Base-by-base conservation (phyloP, 2,113 vertebrate species). In the Phyllostomus hastatus region DNA sequence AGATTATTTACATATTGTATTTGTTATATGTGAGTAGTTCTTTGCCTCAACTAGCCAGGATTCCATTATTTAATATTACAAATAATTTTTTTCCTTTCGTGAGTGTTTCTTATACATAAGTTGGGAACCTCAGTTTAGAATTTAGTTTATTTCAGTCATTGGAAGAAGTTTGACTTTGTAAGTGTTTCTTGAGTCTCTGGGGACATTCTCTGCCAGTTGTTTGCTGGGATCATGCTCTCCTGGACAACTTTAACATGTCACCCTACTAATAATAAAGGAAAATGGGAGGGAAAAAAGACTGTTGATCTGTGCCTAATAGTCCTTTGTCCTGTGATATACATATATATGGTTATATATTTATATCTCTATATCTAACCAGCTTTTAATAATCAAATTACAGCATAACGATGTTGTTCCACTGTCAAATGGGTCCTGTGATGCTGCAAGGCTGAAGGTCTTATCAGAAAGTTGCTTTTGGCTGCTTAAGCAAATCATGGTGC, bases 401-500 rank as follows among this genome's bases (percentile, higher is more conserved):
- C 28, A 38, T 88, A 72, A 50, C 86, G 67, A 93, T 83, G 26
- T 66, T 90, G 46, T 96, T 80, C 93, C 95, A 86, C 57, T 85
- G 70, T 96, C 43, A 87, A 1, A 50, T 89, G 52, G 9, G 33
- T 64, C 85, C 57, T 7, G 33, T 14, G 70, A 75, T 16, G 48
- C 73, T 57, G 85, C 52, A 82, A 95, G 94, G 28, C 20, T 57
- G 20, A 78, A 69, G 19, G 31, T 72, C 10, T 17, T 33, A 41
- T 94, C 95, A 97, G 33, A 17, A 90, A 52, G 14, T 31, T 96
- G 0, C 0, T 31, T 35, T 26, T 79, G 70, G 89, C 82, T 94
- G 80, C 88, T 97, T 95, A 95, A 80, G 38, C 92, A 94, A 78
- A 79, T 38, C 35, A 19, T 50, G 38, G 70, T 19, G 9, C 93